These are phyloP conservation scores for Puffinus mauretanicus DNA, from an alignment of 2,113 vertebrate species.

Conservation along the genomic window DNA sequence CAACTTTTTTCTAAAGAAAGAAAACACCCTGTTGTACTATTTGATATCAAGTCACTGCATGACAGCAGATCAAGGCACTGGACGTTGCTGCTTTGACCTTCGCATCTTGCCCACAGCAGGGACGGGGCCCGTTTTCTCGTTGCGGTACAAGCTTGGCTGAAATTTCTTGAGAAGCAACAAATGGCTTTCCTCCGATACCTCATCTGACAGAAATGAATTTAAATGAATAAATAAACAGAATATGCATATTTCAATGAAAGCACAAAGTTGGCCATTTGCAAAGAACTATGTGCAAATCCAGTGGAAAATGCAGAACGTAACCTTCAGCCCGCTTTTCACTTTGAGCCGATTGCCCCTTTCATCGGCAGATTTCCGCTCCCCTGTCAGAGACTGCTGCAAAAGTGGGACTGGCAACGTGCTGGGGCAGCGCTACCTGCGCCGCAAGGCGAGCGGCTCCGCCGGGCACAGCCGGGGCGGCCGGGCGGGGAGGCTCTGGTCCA, in stretches of 20 bases:
- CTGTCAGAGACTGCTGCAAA: neutral
- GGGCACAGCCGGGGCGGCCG: neutral
- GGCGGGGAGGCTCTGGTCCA: neutral
- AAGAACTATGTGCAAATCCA: neutral
- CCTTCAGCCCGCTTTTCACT: neutral
- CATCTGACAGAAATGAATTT: neutral
- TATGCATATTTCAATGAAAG: neutral
- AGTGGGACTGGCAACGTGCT: neutral
- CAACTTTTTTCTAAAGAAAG: fast-evolving
- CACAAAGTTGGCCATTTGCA: neutral
- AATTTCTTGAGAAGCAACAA: neutral
- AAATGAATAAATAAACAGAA: neutral
- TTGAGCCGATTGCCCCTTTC: neutral
- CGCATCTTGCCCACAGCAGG: fast-evolving
- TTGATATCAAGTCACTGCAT: fast-evolving
- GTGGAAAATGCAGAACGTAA: neutral
- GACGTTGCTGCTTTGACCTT: fast-evolving
- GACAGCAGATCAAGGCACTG: neutral
- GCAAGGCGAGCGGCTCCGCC: neutral
- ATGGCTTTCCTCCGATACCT: neutral
- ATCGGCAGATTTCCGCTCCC: neutral
- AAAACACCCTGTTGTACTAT: neutral
- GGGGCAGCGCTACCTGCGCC: neutral
- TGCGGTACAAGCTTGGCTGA: fast-evolving
- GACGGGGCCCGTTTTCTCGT: fast-evolving